phyloP scores from a whole-genome alignment of 2,113 vertebrate genomes.

The Carollia perspicillata region DNA sequence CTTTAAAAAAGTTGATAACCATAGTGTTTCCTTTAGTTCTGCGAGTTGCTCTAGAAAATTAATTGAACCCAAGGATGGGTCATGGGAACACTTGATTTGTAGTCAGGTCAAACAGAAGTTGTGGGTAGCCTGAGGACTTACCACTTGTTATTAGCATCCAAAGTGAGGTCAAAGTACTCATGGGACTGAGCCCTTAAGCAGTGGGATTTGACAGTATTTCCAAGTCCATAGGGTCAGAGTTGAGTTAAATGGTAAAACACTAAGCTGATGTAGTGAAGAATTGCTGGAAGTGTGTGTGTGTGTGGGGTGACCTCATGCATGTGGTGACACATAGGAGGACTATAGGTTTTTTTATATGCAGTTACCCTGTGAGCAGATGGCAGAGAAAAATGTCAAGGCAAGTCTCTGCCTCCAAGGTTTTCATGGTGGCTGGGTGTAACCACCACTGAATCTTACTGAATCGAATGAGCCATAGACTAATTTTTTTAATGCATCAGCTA shows the following conservation, averaged over 20 bases:
- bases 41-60: not conserved
- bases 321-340: not conserved
- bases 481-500: not conserved
- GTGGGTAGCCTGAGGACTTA: not conserved
- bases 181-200: not conserved
- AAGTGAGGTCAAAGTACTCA: not conserved
- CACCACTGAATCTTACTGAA: not conserved
- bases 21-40: not conserved
- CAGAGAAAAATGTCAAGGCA: not conserved
- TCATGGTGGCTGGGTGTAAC: too few species aligned
- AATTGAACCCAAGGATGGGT: not conserved
- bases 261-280: not conserved
- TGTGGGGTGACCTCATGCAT: not conserved
- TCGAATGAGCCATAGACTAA: not conserved
- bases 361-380: not conserved
- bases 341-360: not conserved
- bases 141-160: not conserved
- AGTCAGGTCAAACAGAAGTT: not conserved
- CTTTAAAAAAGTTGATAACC: not conserved
- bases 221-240: not conserved
- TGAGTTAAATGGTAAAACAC: not conserved
- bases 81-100: not conserved
- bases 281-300: not conserved
- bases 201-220: not conserved
- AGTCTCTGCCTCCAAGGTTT: not conserved